phyloP scores from a whole-genome alignment of 2,797 vertebrate genomes.

The Tachyglossus aculeatus region DNA sequence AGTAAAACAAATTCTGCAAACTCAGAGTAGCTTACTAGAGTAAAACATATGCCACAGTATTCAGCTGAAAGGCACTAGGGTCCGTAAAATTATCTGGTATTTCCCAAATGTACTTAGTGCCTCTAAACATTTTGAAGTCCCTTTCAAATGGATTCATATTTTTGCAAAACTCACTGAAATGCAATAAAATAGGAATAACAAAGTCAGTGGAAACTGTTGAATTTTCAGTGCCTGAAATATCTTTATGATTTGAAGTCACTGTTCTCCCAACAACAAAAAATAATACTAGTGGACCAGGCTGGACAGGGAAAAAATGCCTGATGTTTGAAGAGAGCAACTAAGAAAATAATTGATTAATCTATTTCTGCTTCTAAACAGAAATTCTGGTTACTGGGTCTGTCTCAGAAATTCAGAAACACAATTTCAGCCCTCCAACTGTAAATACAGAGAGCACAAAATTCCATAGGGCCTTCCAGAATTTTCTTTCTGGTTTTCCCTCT shows the following conservation, averaged over 20 bases:
- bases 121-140: conserved; percentile 23
- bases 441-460: conserved; percentile 1
- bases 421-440: conserved; percentile 7
- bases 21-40: conserved; percentile 31
- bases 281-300: background rate
- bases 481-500: conserved; percentile 8
- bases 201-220: conserved; percentile 12
- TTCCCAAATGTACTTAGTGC: conserved; percentile 40
- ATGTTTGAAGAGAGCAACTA: conserved; percentile 5
- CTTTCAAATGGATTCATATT: conserved; percentile 20
- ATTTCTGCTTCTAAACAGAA: conserved; percentile 29
- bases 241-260: conserved; percentile 20
- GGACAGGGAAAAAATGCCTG: background rate
- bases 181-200: conserved; percentile 28
- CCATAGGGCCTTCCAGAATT: background rate
- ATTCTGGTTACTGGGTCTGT: conserved; percentile 26
- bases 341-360: conserved; percentile 31
- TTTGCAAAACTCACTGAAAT: conserved; percentile 28
- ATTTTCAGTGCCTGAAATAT: conserved; percentile 12
- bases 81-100: conserved; percentile 21
- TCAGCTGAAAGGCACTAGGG: conserved; percentile 18
- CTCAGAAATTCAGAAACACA: conserved; percentile 21
- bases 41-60: background rate
- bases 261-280: conserved; percentile 8
- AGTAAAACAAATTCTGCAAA: conserved; percentile 49